Base-by-base conservation (phyloP, 2,113 vertebrate species). In the Perognathus longimembris region DNA sequence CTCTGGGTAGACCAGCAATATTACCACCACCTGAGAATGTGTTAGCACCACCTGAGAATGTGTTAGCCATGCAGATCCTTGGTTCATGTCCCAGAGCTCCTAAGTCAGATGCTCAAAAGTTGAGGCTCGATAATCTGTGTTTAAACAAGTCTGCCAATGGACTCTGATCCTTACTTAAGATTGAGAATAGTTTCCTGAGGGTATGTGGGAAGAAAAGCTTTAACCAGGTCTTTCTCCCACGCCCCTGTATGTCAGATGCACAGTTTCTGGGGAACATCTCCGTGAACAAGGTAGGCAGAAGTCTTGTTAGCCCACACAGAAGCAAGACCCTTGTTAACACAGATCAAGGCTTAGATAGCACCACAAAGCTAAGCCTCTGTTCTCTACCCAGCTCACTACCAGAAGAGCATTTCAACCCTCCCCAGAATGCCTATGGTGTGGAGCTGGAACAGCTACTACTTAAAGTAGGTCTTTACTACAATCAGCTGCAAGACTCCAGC, bases 381-480 rank as follows among this genome's bases (percentile, higher is more conserved):
- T 87, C 73, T 87, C 94, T 89, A 88, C 70, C 90, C 97, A 94
- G 94, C 90, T 95, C 15, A 6, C 70, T 97, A 95, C 95, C 96
- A 94, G 69, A 89, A 95, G 94, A 93, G 90, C 64, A 5, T 86
- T 61, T 67, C 90, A 92, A 92, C 96, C 93, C 77, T 38, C 75
- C 61, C 32, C 34, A 82, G 89, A 74, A 93, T 91, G 86, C 97
- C 90, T 96, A 94, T 96, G 96, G 88, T n/a, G 1, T 80, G 87
- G 89, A 94, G 94, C 84, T 85, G 85, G 80, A 96, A 89, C 82
- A 92, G 85, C 90, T 93, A 94, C 94, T 95, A 59, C 91, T 96
- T 73, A 97, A 96, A 96, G 95, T 76, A 93, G 92, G 12, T 85
- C 90, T 95, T 93, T 74, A 94, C 95, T 89, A 89, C 83, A 95